Base-by-base conservation (phyloP, 1,140 invertebrate genomes). In the Ectropis grisescens region DNA sequence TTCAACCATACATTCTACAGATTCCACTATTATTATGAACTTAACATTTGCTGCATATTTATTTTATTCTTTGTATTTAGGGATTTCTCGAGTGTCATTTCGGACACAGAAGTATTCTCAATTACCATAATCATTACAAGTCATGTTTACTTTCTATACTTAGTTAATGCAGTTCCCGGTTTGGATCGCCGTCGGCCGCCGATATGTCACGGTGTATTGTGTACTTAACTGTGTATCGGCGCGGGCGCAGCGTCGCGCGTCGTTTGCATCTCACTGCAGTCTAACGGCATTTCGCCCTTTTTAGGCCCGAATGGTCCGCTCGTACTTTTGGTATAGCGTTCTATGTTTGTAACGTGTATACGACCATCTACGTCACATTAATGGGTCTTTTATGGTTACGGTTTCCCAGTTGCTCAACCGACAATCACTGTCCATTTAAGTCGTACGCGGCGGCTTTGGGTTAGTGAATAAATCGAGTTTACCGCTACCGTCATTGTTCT, bases 191-290 rank as follows among this genome's bases (percentile, higher is more conserved):
- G 16, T 19, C 16, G 3, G 35, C 31, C 40, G 27, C 13, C 32
- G 36, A 40, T 38, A 44, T 43, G 43, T 50, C 34, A 52, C 31
- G 39, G 11, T 22, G 11, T 29, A 28, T n/a, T 45, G 48, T 52
- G 32, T 53, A 26, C 28, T 39, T 41, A 56, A 40, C 37, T 40
- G 41, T 44, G 38, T n/a, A n/a, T n/a, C 27, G 27, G 14, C 15
- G 29, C 13, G 7, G 22, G 15, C 38, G 25, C 16, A 37, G n/a
- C n/a, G n/a, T n/a, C n/a, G n/a, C n/a, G n/a, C n/a, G 15, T 37
- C 47, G 45, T 55, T 51, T 59, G 52, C 52, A 55, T 59, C 42
- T 44, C 13, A 31, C 42, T 53, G 54, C 46, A 46, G 47, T 6
- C 25, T 55, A 58, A 55, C 55, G 51, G 55, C 44, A 33, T 39